Percentiles rank a stretch among this genome's conserved stretches.
Evolutionary conservation across 2,888 invertebrate species (phyloP).

Genomic region (Thecocarcelia acutangulata): DNA sequence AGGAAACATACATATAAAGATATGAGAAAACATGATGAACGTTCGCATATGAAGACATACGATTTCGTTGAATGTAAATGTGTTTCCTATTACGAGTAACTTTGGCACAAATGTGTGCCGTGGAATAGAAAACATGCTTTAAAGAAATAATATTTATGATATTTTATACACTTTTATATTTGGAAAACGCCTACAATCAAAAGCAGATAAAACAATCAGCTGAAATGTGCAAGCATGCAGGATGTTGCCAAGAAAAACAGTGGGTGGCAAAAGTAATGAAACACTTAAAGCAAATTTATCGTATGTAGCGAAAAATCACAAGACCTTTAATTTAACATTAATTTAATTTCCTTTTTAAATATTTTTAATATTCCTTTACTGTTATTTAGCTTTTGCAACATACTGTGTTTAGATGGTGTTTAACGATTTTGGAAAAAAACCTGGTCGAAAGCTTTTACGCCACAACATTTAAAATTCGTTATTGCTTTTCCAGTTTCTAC

Average conservation of each 20-base stretch:
- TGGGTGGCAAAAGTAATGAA: background rate
- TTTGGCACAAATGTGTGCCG: constrained; percentile 22
- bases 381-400: too few relatives aligned
- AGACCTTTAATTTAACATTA: too few relatives aligned
- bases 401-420: too few relatives aligned
- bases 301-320: background rate
- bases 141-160: constrained; percentile 40
- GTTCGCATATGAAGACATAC: constrained; percentile 24
- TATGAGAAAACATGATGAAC: too few relatives aligned
- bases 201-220: constrained; percentile 32
- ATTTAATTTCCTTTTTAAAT: too few relatives aligned
- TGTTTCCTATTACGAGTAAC: too few relatives aligned
- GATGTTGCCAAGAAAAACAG: background rate
- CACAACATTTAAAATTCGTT: background rate
- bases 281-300: background rate
- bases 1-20: background rate
- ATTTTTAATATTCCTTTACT: too few relatives aligned
- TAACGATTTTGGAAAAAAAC: too few relatives aligned
- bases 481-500: background rate
- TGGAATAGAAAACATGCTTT: constrained; percentile 14
- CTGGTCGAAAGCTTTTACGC: too few relatives aligned
- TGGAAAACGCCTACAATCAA: constrained; percentile 53
- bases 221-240: constrained; percentile 8
- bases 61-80: constrained; percentile 28
- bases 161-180: constrained; percentile 31